phyloP scores from a whole-genome alignment of 2,797 vertebrate genomes.

The Micropoecilia bifurca region DNA sequence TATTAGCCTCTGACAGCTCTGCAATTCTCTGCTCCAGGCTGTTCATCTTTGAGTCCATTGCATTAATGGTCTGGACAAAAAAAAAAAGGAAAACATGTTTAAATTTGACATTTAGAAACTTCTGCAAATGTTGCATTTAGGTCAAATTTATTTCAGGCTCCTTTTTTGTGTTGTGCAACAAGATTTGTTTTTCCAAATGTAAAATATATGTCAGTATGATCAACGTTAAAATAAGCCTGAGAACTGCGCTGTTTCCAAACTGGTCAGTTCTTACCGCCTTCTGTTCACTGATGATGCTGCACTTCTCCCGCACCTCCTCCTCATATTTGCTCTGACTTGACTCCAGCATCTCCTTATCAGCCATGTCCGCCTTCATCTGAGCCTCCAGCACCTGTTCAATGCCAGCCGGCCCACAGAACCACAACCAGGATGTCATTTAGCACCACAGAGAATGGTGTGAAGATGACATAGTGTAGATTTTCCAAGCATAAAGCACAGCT shows the following conservation, averaged over 20 bases:
- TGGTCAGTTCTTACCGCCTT: conserved; percentile 88
- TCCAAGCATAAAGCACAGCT: conserved; percentile 17
- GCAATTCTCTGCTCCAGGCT: conserved; percentile 97
- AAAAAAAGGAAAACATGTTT: neutral
- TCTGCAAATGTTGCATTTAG: conserved; percentile 12
- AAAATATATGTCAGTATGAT: conserved; percentile 70
- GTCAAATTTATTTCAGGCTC: neutral
- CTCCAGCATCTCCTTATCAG: conserved; percentile 94
- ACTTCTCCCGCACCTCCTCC: conserved; percentile 93
- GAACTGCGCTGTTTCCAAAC: conserved; percentile 42
- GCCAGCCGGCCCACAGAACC: conserved; percentile 65
- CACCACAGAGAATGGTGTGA: conserved; percentile 48
- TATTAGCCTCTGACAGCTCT: conserved; percentile 97
- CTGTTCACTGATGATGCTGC: conserved; percentile 94
- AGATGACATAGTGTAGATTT: conserved; percentile 44
- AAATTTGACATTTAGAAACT: conserved; percentile 16
- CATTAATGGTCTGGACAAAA: conserved; percentile 91
- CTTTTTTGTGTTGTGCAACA: conserved; percentile 24
- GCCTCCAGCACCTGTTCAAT: conserved; percentile 89
- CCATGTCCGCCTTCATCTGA: conserved; percentile 97
- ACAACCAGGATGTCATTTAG: conserved; percentile 63
- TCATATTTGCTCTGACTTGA: conserved; percentile 92
- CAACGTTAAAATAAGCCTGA: conserved; percentile 53
- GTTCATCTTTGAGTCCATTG: conserved; percentile 98
- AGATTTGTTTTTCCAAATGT: conserved; percentile 30